A percentile compares a stretch with the other conserved stretches of the same genome.
phyloP scores from a whole-genome alignment of 2,797 vertebrate species.

The Melanotaenia pygmaea region DNA sequence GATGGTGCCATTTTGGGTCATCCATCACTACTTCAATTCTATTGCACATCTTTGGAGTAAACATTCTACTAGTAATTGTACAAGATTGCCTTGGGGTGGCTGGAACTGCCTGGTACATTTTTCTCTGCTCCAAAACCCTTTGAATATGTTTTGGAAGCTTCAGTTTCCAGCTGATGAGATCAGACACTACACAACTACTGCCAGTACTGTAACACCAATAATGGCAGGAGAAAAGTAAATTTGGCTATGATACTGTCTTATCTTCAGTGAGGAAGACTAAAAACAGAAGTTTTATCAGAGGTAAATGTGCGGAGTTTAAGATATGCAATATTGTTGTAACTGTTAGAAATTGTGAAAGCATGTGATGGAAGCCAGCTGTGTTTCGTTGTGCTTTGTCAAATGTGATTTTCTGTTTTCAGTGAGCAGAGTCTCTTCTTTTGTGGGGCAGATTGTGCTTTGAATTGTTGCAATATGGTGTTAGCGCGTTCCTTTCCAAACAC shows the following conservation, averaged over 20 bases:
- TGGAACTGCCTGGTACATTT: conserved; percentile 45
- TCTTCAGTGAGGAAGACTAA: conserved; percentile 16
- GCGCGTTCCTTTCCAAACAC: conserved; percentile 58
- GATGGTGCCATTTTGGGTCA: conserved; percentile 18
- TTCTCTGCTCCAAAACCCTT: conserved; percentile 46
- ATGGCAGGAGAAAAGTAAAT: conserved; percentile 51
- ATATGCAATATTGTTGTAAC: conserved; percentile 32
- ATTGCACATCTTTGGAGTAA: conserved; percentile 38
- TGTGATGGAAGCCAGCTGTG: conserved; percentile 17
- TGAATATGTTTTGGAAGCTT: conserved; percentile 61
- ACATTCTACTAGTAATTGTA: conserved; percentile 36
- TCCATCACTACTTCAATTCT: conserved; percentile 16
- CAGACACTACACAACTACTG: conserved; percentile 6
- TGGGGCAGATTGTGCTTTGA: conserved; percentile 51
- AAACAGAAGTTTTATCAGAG: conserved; percentile 17
- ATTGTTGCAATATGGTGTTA: conserved; percentile 53
- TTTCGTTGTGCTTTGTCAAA: conserved; percentile 19
- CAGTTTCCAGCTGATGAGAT: conserved; percentile 15
- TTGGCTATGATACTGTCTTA: conserved; percentile 32
- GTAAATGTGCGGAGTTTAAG: conserved; percentile 25
- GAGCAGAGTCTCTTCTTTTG: conserved; percentile 37
- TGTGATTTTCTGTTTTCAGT: conserved; percentile 27
- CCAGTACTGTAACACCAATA: conserved; percentile 46
- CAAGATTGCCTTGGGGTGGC: conserved; percentile 43
- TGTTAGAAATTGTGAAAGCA: conserved; percentile 32